Evolutionary conservation across 2,113 vertebrate genomes (phyloP).

Genomic region (Pygoscelis adeliae): DNA sequence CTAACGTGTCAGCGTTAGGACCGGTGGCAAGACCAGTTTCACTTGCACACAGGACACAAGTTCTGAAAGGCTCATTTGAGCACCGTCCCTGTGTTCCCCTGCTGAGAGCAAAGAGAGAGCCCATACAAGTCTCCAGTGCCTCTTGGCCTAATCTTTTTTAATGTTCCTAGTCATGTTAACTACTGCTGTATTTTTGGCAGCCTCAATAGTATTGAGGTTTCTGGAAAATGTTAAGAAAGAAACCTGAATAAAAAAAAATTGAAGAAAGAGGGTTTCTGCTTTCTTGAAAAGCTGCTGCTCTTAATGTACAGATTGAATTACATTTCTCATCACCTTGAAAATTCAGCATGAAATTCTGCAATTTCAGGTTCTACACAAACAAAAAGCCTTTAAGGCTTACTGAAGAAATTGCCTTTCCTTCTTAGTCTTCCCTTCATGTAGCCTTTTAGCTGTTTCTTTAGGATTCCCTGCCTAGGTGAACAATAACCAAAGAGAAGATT

Average conservation of each 20-base stretch:
- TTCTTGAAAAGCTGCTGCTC: slow-evolving; percentile 29
- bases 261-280: background rate
- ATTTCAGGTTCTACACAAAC: background rate
- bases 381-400: slow-evolving; percentile 6
- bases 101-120: background rate
- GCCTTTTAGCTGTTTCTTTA: slow-evolving; percentile 18
- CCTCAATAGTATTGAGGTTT: background rate
- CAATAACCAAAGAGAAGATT: slow-evolving; percentile 29
- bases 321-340: slow-evolving; percentile 25
- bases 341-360: background rate
- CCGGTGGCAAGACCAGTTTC: background rate
- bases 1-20: background rate
- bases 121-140: background rate
- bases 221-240: background rate
- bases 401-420: slow-evolving; percentile 9
- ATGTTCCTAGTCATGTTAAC: background rate
- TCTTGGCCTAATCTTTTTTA: background rate
- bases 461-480: background rate
- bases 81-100: background rate
- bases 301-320: background rate
- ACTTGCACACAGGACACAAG: background rate
- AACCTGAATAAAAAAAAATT: background rate
- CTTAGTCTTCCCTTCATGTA: background rate
- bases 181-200: background rate
- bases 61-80: background rate